Base-by-base conservation (phyloP, 2,888 invertebrate species). In the Acleris holmiana region DNA sequence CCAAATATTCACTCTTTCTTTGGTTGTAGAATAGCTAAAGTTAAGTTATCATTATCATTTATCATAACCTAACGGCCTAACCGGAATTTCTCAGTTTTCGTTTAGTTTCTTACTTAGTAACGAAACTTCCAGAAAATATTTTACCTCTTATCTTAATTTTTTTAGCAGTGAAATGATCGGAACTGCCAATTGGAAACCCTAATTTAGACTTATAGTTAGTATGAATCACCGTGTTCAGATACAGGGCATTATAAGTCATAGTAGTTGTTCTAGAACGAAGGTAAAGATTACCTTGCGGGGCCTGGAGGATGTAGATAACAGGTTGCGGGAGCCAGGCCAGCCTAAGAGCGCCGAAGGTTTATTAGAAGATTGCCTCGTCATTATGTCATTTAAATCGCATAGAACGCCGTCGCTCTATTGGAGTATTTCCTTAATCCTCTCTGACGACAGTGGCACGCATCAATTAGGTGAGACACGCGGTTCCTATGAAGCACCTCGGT, bases 361-460 rank as follows among this genome's bases (percentile, higher is more conserved):
- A 92, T 92, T 92, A 92, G 92, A 91, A 92, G 91, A 92, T 92
- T 92, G 92, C 88, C 83, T 86, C 74, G 91, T 90, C 92, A 92
- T 92, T 92, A 92, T 92, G 89, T 92, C 91, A 91, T 92, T 92
- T 92, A 92, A 92, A 92, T 92, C 92, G 92, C 92, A 92, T 92
- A 91, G 89, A 91, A 88, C 87, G 84, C 89, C 86, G 91, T 86
- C 91, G 91, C 81, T 91, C 88, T 86, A 91, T 89, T 91, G 86
- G 85, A 89, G 91, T 91, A 91, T 91, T 91, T 92, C 92, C 92
- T 91, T 85, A 88, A 91, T 91, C 90, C 91, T 91, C 90, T 91
- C 85, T 91, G 91, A 91, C 89, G 91, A 85, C 86, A 86, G 85
- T 84, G 82, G 77, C 77, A 77, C 84, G 84, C 85, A 89, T 82